Percentiles rank a stretch among this genome's conserved stretches.
Evolutionary conservation across 2,888 invertebrate genomes (phyloP).

Genomic region (Boloria euphrosyne): DNA sequence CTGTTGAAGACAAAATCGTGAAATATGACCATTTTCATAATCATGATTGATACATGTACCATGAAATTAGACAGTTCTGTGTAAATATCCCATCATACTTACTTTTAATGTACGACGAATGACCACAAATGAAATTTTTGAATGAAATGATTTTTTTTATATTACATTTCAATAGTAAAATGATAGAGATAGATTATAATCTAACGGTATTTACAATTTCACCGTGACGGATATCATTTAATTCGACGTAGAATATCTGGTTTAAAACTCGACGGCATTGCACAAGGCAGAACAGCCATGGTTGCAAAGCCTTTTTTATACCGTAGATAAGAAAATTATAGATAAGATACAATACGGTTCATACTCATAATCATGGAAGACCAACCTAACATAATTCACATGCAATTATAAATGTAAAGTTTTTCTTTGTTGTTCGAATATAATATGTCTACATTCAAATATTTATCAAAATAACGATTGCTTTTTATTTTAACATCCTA

Average conservation of each 20-base stretch:
- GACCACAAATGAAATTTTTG: too few relatives aligned
- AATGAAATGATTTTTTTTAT: too few relatives aligned
- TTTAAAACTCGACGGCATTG: slow-evolving; percentile 39
- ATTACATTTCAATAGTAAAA: too few relatives aligned
- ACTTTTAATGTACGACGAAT: too few relatives aligned
- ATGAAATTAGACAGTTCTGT: too few relatives aligned
- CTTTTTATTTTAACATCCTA: too few relatives aligned
- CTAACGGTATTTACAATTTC: too few relatives aligned
- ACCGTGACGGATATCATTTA: slow-evolving; percentile 42
- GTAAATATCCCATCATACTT: too few relatives aligned
- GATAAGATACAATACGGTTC: slow-evolving; percentile 40
- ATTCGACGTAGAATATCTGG: slow-evolving; percentile 37
- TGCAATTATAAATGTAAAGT: slow-evolving; percentile 8
- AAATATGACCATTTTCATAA: slow-evolving; percentile 41
- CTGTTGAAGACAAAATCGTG: slow-evolving; percentile 39
- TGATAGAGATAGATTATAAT: too few relatives aligned
- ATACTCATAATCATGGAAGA: slow-evolving; percentile 43
- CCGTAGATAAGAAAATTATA: slow-evolving; percentile 38
- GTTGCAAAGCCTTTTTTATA: slow-evolving; percentile 49
- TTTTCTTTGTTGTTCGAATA: neutral
- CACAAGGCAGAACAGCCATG: slow-evolving; percentile 28
- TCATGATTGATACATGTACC: slow-evolving; percentile 33
- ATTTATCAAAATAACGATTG: too few relatives aligned
- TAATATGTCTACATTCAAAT: neutral
- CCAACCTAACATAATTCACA: slow-evolving; percentile 9